Conservation (phyloP, 1,140 invertebrate species). For the Asobara japonica region DNA sequence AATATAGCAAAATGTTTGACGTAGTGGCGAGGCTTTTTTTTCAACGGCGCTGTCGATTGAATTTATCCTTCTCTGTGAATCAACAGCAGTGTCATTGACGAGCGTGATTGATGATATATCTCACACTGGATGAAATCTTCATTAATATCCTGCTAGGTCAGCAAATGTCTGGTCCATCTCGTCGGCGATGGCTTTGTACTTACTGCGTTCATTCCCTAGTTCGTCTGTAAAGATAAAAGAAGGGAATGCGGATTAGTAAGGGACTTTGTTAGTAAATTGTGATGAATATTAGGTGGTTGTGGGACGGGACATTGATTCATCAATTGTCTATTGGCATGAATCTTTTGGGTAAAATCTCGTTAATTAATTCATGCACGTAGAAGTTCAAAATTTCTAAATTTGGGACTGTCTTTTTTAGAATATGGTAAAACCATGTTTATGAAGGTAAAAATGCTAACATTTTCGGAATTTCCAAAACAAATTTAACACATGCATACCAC, state of each 20-base stretch:
- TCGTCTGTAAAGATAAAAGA: constrained; percentile 81
- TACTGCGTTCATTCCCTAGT: constrained; percentile 94
- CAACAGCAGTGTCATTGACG: constrained; percentile 44
- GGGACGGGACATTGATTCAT: background rate
- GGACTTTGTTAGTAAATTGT: constrained; percentile 34
- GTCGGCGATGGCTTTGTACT: constrained; percentile 97
- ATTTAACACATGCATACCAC: no score
- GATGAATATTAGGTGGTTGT: background rate
- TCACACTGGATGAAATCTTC: constrained; percentile 27
- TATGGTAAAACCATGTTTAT: no score
- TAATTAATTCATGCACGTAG: no score
- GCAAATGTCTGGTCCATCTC: constrained; percentile 97
- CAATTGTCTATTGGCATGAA: no score
- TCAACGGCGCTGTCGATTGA: no score
- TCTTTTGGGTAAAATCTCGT: no score
- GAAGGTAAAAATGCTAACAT: no score
- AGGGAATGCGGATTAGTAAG: constrained; percentile 44
- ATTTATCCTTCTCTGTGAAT: constrained; percentile 13
- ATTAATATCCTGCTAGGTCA: constrained; percentile 89
- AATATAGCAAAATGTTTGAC: no score
- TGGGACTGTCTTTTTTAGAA: no score
- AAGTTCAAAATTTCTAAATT: no score
- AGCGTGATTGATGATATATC: background rate
- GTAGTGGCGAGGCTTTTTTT: no score
- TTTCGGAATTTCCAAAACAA: no score